Evolutionary conservation across 2,797 vertebrate species (phyloP).

Genomic region (Coendou prehensilis): DNA sequence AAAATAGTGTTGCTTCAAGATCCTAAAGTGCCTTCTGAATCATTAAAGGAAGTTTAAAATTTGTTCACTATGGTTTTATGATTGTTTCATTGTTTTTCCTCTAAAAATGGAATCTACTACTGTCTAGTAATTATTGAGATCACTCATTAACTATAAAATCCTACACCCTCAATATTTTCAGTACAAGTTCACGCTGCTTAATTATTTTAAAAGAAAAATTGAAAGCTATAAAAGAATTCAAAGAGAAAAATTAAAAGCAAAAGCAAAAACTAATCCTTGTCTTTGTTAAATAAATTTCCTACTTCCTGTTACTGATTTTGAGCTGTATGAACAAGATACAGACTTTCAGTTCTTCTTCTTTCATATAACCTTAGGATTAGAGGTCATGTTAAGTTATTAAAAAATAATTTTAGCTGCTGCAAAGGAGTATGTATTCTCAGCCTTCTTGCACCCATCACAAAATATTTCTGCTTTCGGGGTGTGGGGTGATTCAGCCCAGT

Average conservation of each 20-base stretch:
- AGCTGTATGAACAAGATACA: not conserved
- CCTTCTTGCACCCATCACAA: not conserved
- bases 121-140: not conserved
- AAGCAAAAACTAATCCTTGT: conserved; percentile 26
- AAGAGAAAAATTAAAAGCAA: conserved; percentile 63
- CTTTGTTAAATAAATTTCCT: conserved; percentile 61
- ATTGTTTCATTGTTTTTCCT: conserved; percentile 47
- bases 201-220: conserved; percentile 58
- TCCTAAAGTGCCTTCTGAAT: conserved; percentile 50
- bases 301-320: conserved; percentile 58
- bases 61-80: conserved; percentile 55
- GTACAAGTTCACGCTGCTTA: not conserved
- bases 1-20: conserved; percentile 57
- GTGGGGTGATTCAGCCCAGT: not conserved
- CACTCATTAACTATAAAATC: conserved; percentile 37
- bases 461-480: conserved; percentile 57
- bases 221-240: not conserved
- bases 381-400: conserved; percentile 27
- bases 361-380: not conserved
- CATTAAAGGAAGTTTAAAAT: conserved; percentile 60
- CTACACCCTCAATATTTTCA: conserved; percentile 1
- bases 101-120: conserved; percentile 38
- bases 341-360: conserved; percentile 23
- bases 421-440: not conserved
- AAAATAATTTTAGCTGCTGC: conserved; percentile 28